Base-by-base conservation (phyloP, 2,888 invertebrate genomes). In the Volucella inanis region DNA sequence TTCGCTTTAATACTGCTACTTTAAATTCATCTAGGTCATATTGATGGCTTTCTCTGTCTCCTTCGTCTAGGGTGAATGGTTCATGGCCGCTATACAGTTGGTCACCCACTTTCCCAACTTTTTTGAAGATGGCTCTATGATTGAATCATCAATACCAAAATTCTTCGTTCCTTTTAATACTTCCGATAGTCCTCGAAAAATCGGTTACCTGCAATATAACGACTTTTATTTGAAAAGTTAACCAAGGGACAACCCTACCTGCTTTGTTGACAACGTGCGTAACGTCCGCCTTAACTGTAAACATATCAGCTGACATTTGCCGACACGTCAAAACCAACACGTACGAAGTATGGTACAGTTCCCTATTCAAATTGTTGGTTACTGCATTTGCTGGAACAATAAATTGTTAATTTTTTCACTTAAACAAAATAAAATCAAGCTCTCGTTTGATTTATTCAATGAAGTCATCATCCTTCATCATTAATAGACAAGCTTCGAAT, bases 221-320 rank as follows among this genome's bases (percentile, higher is more conserved):
- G 61, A 12, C 12, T 9, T 61, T 31, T 22, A 22, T 61, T 61
- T 4, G 31, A 61, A 61, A n/a, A 14, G 18, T 22, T 31, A 61
- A 8, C n/a, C 22, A 47, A 61, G 10, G 8, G n/a, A 61, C 10
- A 8, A 22, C 18, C 22, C 45, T 12, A 45, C 47, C 14, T 39
- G 11, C 10, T 68, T 62, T 80, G 55, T 68, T 80, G 57, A 80
- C 62, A 75, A 41, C 64, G 12, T 52, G 59, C 50, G 50, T 64
- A 62, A 64, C 65, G 61, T 80, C 43, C 43, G 67, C 22, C 22
- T 67, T 62, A 43, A 14, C 9, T 38, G 67, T 76, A 80, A 71
- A 80, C 71, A 85, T 39, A 67, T 43, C 84, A 79, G 71, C 84
- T 85, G 84, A 76, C 80, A 71, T 41, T 9, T 15, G 67, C 31